Base-by-base conservation (phyloP, 2,797 vertebrate species). In the Remorina albescens region DNA sequence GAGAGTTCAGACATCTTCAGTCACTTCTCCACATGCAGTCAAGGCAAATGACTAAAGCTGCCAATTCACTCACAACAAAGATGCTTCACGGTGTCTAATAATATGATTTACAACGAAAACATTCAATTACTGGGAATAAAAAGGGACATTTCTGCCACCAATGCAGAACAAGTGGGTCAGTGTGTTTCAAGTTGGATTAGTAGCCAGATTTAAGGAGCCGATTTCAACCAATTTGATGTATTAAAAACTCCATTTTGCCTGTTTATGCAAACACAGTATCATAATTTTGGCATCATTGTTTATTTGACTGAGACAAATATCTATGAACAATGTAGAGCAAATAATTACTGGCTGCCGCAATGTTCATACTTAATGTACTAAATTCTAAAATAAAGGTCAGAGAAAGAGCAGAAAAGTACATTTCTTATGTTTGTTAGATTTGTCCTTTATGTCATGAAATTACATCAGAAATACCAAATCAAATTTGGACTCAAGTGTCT, bases 1-100 rank as follows among this genome's bases (percentile, higher is more conserved):
- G 41, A 68, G 59, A 36, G 62, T 81, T 85, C 74, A 74, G 78
- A 77, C 69, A 46, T 74, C 67, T 56, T 74, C 44, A 68, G 77
- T 71, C 59, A 50, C 71, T 44, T 1, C 66, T 8, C 69, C 54
- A 15, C 78, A 56, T 47, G 83, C 57, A 46, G 76, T 53, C 13
- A 5, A 66, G 80, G 51, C 54, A 66, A 77, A 68, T 0, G 37
- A 63, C 80, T 70, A 69, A 21, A 37, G 30, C 16, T 58, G 61
- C 59, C 63, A 42, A 9, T 18, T 63, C 23, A 36, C 36, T 18
- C 7, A 34, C 58, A 54, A 4, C 28, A 32, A 21, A 62, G 34
- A 68, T 15, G 64, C 36, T 59, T 19, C 12, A n/a, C 2, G 12
- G 56, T 41, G 47, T 58, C 53, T 51, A 23, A 59, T 26, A 60